Base-by-base conservation (phyloP, 1,140 invertebrate genomes). In the Hetaerina americana region DNA sequence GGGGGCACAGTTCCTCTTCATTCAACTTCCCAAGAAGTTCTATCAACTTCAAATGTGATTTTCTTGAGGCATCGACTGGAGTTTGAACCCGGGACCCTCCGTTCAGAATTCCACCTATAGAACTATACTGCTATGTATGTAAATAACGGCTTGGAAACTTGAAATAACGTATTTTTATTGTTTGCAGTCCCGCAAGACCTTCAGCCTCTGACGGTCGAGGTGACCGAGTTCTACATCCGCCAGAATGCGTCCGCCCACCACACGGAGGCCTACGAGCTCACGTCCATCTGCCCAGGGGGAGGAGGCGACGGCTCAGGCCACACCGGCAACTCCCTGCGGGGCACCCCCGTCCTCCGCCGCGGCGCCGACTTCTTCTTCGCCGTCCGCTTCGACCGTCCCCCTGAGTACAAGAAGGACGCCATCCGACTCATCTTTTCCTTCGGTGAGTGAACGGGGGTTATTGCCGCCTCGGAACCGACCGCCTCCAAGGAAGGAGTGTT, bases 341-440 rank as follows among this genome's bases (percentile, higher is more conserved):
- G 40, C 22, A 81, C 81, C 6, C 81, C 85, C 0, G 82, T 91
- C 31, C 79, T 90, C 2, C 79, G 89, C 22, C 80, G 89, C n/a
- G 89, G 89, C 0, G 83, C 86, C 75, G 81, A 82, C 0, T 90
- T 91, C 80, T 86, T 83, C 70, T 78, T 88, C 0, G 85, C 85
- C 2, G 77, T 90, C 0, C 78, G 84, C 18, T 88, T 90, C 76
- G 77, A 80, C 68, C 79, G 87, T 74, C 78, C 80, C 0, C 88
- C 82, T 74, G 81, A 87, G 72, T 79, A 82, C 15, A 73, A 78
- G 0, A 79, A 79, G 24, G 88, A 91, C 75, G 78, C 83, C 6
- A 77, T 91, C 5, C 82, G 83, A 71, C 75, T 90, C 0, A 76
- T 86, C 1, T 88, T 90, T 75, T 82, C 82, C 70, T 84, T 88